Evolutionary conservation across 1,140 invertebrate species (phyloP).

Genomic region (Pemphigus obesinymphae): DNA sequence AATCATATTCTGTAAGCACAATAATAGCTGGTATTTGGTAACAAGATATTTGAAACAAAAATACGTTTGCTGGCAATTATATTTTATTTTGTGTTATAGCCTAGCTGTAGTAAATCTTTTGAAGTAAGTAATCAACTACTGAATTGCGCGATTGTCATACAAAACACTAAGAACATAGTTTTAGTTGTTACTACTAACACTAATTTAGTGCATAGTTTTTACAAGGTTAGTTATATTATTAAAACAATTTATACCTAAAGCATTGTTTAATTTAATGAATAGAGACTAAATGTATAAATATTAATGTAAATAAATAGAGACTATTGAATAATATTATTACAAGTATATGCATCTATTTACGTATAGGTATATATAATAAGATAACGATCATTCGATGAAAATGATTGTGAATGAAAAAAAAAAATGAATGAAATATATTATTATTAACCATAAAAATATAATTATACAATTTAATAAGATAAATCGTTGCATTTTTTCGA

Average conservation of each 20-base stretch:
- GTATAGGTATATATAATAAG: too few species aligned
- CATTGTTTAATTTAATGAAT: conserved; percentile 23
- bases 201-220: background rate
- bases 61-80: background rate
- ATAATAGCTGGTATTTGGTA: background rate
- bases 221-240: conserved; percentile 16
- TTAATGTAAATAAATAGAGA: background rate
- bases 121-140: conserved; percentile 23
- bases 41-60: background rate
- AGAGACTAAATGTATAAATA: conserved; percentile 20
- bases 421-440: too few species aligned
- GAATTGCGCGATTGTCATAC: background rate
- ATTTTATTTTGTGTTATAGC: conserved; percentile 17
- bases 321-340: background rate
- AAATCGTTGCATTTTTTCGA: too few species aligned
- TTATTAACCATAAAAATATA: too few species aligned
- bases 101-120: background rate
- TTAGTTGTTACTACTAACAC: background rate
- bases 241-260: background rate
- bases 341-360: too few species aligned
- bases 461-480: too few species aligned
- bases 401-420: too few species aligned
- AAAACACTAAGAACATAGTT: background rate
- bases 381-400: too few species aligned
- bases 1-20: background rate